phyloP scores from a whole-genome alignment of 1,140 invertebrate species.

The Meteorus sp. region DNA sequence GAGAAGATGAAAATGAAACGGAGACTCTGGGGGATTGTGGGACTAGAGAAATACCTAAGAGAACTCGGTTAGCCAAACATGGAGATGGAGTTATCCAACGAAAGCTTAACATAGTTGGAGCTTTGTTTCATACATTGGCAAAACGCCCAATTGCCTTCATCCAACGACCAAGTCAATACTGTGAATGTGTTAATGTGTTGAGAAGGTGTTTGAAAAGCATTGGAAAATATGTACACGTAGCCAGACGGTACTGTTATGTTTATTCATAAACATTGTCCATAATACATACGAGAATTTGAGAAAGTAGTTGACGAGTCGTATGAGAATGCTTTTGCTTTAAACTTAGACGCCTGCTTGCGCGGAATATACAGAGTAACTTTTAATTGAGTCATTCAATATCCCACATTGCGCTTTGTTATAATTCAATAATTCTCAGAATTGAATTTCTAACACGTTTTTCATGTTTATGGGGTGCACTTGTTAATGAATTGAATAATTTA shows the following conservation, averaged over 20 bases:
- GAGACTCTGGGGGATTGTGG: conserved; percentile 6
- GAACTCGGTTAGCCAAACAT: conserved; percentile 40
- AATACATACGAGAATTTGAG: no score
- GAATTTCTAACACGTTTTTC: no score
- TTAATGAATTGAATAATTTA: no score
- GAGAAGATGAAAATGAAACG: neutral
- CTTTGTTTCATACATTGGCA: conserved; percentile 53
- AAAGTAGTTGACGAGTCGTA: no score
- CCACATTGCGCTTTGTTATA: no score
- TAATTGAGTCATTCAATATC: conserved; percentile 52
- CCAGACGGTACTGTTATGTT: neutral
- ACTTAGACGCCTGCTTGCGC: conserved; percentile 18
- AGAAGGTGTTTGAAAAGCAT: neutral
- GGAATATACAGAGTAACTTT: conserved; percentile 42
- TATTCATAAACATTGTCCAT: no score
- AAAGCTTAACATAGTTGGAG: conserved; percentile 46
- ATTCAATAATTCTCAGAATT: no score
- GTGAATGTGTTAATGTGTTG: conserved; percentile 2
- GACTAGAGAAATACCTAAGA: conserved; percentile 33
- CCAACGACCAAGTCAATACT: conserved; percentile 18
- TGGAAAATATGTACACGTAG: neutral
- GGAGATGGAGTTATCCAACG: conserved; percentile 48
- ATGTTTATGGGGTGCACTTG: no score
- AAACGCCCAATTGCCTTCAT: conserved; percentile 35
- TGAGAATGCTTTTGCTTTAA: neutral